These are phyloP conservation scores for Helobdella robusta DNA, from an alignment of 2,888 invertebrate species.

Conservation along the genomic window DNA sequence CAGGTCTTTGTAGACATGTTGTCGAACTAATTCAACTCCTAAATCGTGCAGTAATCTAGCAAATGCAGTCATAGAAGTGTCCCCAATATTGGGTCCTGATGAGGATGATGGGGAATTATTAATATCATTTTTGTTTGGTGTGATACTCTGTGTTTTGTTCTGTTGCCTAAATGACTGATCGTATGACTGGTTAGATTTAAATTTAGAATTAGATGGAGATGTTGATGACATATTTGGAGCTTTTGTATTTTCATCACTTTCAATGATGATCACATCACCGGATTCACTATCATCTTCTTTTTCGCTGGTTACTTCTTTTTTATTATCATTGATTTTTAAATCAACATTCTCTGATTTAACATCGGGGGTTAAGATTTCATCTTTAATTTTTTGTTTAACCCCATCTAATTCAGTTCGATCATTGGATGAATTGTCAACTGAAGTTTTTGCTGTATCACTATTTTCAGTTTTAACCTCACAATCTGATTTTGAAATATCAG, in stretches of 20 bases:
- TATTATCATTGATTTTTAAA: too few relatives aligned
- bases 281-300: conserved; percentile 16
- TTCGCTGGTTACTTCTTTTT: too few relatives aligned
- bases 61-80: conserved; percentile 51
- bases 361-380: too few relatives aligned
- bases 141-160: neutral
- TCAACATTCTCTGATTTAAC: too few relatives aligned
- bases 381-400: too few relatives aligned
- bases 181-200: conserved; percentile 7
- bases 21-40: conserved; percentile 79
- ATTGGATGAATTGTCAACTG: too few relatives aligned
- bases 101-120: conserved; percentile 9
- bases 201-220: too few relatives aligned
- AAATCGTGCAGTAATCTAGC: conserved; percentile 85
- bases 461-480: too few relatives aligned
- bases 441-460: too few relatives aligned
- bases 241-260: neutral
- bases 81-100: neutral
- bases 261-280: conserved; percentile 19
- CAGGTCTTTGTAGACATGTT: conserved; percentile 83
- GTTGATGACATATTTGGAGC: too few relatives aligned
- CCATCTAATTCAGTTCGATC: too few relatives aligned
- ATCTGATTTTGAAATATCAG: too few relatives aligned
- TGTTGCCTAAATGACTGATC: neutral
- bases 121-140: neutral